Evolutionary conservation across 1,140 invertebrate genomes (phyloP).

Genomic region (Nilaparvata lugens): DNA sequence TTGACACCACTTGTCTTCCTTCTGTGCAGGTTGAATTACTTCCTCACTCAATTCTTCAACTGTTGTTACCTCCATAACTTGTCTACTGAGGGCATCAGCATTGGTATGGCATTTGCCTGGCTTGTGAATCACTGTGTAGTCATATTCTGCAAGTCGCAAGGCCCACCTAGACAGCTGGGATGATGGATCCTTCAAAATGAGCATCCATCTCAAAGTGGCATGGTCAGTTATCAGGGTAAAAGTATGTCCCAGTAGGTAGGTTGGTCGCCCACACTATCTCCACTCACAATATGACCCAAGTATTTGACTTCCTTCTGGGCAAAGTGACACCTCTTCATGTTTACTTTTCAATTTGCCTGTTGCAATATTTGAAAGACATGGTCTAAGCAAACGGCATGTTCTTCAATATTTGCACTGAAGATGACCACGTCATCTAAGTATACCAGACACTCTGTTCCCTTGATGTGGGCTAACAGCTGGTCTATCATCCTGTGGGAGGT

Average conservation of each 20-base stretch:
- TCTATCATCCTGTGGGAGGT: conserved; percentile 21
- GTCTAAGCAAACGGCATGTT: no score
- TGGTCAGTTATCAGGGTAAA: conserved; percentile 42
- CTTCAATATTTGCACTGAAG: conserved; percentile 1
- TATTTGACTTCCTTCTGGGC: conserved; percentile 29
- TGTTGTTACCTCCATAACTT: no score
- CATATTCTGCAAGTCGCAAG: conserved; percentile 39
- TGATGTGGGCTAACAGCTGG: conserved; percentile 21
- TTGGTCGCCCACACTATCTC: conserved; percentile 35
- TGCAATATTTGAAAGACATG: no score
- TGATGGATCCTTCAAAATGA: conserved; percentile 36
- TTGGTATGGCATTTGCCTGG: conserved; percentile 31
- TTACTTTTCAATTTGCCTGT: background rate
- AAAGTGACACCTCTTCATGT: conserved; percentile 17
- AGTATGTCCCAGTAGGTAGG: conserved; percentile 40
- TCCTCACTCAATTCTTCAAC: no score
- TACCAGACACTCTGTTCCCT: conserved; percentile 13
- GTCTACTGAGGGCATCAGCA: conserved; percentile 20
- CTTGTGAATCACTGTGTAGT: conserved; percentile 37
- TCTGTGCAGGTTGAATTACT: no score
- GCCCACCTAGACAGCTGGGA: conserved; percentile 40
- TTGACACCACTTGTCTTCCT: no score
- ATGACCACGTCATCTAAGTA: conserved; percentile 37
- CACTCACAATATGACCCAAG: conserved; percentile 31
- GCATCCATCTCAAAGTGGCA: conserved; percentile 36